Evolutionary conservation across 2,888 invertebrate genomes (phyloP), one percentile per base, ranked within the genome.

Genomic region (Nomada fucata): DNA sequence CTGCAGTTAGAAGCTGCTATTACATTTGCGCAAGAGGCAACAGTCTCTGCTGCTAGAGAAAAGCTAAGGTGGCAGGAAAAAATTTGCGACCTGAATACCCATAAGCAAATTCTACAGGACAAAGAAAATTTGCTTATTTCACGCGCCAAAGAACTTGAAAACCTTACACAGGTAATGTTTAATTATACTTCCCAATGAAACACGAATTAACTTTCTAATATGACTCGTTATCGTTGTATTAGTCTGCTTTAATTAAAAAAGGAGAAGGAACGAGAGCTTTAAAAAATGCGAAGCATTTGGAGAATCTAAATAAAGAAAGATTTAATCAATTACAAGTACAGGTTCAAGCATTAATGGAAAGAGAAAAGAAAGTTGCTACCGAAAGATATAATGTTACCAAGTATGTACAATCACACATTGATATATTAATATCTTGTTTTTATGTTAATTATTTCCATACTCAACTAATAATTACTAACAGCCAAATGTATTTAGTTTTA

Each of bases 91-190:
- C 73, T 93, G 29, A 90, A 92, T 74, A 64, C 63, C 7, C 89
- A 91, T 53, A 83, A 87, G 26, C 89, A 87, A 68, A 47, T 73
- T 20, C 76, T 93, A 20, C 79, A 88, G 53, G 89, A 90, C 26
- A 92, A 91, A 67, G 93, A 93, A 88, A 88, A 86, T 75, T 81
- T 86, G 26, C 88, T 93, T 3, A 76, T 91, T 52, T 61, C 87
- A 36, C 90, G 90, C 53, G 93, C 93, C 11, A 92, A 91, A 83
- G 92, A 93, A 81, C 85, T 93, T 23, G 92, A 93, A 74, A 87
- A 88, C 55, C 86, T 93, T 26, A 93, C 93, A 42, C 91, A 92
- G 83, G 92, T 92, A 82, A 80, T 52, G n/a, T 47, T 57, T 53
- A 29, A 20, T 57, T 0, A 13, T 57, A 55, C 20, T 50, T 52